phyloP scores from a whole-genome alignment of 2,113 vertebrate genomes.

The Climacteris rufus region DNA sequence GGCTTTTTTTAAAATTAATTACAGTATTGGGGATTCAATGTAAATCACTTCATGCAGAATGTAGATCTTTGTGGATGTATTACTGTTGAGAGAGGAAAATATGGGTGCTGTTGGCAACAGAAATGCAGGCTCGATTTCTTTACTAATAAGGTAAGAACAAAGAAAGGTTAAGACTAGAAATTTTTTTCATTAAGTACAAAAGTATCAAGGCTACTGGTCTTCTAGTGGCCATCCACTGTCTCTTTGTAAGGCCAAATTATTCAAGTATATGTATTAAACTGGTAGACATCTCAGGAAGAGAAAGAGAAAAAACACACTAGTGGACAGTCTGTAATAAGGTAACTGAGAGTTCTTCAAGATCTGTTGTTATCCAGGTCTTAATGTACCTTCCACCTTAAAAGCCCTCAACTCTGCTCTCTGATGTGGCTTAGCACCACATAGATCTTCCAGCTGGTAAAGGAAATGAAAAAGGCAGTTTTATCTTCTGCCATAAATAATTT shows the following conservation, averaged over 20 bases:
- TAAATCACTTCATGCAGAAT: background rate
- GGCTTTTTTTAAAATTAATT: background rate
- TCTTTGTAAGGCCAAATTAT: background rate
- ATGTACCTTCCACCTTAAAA: background rate
- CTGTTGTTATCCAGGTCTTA: background rate
- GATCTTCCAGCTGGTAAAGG: background rate
- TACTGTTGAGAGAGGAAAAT: background rate
- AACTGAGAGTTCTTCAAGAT: background rate
- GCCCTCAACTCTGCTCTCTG: background rate
- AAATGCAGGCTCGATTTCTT: background rate
- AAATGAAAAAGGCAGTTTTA: background rate
- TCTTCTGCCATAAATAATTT: background rate
- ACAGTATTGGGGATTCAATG: background rate
- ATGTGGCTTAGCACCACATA: background rate
- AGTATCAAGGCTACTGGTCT: background rate
- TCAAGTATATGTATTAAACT: background rate
- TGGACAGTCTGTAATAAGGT: background rate
- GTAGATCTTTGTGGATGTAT: background rate
- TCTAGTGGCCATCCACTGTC: background rate
- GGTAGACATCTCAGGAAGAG: background rate
- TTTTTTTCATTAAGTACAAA: background rate
- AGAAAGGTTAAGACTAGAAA: background rate
- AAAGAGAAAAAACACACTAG: background rate
- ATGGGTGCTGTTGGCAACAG: fast-evolving
- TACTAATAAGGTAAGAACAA: background rate